Conservation (phyloP, 53 echinoderm and acorn worm genomes). For the Holothuria scabra region DNA sequence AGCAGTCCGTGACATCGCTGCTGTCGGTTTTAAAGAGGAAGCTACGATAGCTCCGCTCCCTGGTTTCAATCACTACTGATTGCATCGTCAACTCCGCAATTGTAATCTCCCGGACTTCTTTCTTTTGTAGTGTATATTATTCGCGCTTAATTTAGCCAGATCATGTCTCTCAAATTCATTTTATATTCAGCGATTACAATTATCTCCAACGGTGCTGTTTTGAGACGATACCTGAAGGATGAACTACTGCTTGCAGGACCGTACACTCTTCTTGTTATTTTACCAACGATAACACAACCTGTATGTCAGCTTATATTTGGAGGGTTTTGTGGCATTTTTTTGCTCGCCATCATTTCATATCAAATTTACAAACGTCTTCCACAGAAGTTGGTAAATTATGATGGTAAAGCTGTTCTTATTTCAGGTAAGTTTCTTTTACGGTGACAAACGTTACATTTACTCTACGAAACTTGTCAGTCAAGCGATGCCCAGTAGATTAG, state of each 20-base stretch:
- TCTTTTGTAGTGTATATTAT: too few relatives aligned
- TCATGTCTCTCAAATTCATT: conserved; percentile 81
- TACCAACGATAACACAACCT: conserved; percentile 86
- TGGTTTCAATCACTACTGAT: too few relatives aligned
- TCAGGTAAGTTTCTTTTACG: conserved; percentile 65
- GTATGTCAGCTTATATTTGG: conserved; percentile 91
- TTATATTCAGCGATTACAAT: conserved; percentile 85
- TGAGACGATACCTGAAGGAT: conserved; percentile 79
- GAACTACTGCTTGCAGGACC: conserved; percentile 83
- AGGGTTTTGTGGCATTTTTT: conserved; percentile 83
- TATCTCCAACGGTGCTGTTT: conserved; percentile 86
- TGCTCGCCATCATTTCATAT: conserved; percentile 80
- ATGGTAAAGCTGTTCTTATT: conserved; percentile 78
- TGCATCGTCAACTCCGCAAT: too few relatives aligned
- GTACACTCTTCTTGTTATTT: conserved; percentile 76
- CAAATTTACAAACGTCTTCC: conserved; percentile 82
- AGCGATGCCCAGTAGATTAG: too few relatives aligned
- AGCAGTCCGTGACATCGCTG: too few relatives aligned
- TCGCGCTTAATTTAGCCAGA: background rate
- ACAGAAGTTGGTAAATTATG: conserved; percentile 67
- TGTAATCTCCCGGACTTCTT: too few relatives aligned
- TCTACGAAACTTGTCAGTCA: too few relatives aligned
- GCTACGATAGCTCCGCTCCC: too few relatives aligned
- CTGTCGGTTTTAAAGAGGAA: too few relatives aligned
- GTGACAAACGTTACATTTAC: too few relatives aligned